These are phyloP conservation scores for Crotalus tigris DNA, from an alignment of 2,113 vertebrate genomes.

Conservation along the genomic window DNA sequence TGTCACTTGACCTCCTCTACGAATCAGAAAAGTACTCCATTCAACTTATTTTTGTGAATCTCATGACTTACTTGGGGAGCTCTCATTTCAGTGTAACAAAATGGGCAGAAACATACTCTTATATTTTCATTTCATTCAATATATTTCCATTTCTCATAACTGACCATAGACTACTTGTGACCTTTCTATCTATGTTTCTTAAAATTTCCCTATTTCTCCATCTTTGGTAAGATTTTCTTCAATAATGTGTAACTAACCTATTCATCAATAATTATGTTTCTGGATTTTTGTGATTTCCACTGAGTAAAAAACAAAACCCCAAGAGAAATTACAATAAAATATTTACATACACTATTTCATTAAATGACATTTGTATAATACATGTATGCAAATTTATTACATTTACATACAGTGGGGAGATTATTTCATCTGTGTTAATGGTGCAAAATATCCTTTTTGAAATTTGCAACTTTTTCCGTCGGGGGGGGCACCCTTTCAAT, in stretches of 20 bases:
- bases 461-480: neutral
- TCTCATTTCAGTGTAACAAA: neutral
- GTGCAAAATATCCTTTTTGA: neutral
- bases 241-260: neutral
- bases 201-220: neutral
- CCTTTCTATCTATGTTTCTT: neutral
- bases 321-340: neutral
- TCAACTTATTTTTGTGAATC: neutral
- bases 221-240: neutral
- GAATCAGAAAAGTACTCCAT: neutral
- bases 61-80: neutral
- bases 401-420: neutral
- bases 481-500: neutral
- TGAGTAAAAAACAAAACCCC: neutral
- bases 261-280: neutral
- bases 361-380: neutral
- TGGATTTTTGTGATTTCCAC: neutral
- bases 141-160: neutral
- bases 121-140: neutral
- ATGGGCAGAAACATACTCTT: neutral
- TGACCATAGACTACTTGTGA: neutral
- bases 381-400: neutral
- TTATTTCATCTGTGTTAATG: neutral
- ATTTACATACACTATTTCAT: neutral
- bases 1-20: neutral